A percentile compares a stretch with the other conserved stretches of the same genome.
These are phyloP conservation scores for Mongoloraphidia duomilia DNA, from an alignment of 2,888 invertebrate species.

Conservation along the genomic window DNA sequence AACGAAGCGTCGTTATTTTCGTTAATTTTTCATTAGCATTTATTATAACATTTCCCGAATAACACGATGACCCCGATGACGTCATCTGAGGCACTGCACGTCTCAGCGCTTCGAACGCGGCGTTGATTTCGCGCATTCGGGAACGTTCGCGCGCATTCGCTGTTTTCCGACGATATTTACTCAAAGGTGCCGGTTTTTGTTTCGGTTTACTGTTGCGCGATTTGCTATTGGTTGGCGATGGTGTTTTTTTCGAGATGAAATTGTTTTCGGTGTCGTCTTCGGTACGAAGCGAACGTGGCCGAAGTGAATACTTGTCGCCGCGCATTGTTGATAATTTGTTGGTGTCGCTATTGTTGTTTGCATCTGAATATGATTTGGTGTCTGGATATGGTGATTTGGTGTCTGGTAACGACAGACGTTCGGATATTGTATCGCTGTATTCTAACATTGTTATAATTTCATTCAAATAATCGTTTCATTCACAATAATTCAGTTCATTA, in stretches of 20 bases:
- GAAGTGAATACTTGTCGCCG: constrained; percentile 29
- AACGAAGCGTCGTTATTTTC: constrained; percentile 49
- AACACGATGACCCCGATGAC: constrained; percentile 29
- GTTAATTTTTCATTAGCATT: constrained; percentile 40
- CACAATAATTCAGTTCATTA: too few species aligned
- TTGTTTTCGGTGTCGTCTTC: neutral
- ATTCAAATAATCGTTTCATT: too few species aligned
- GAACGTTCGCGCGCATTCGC: constrained; percentile 52
- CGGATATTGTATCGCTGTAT: constrained; percentile 25
- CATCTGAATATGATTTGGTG: constrained; percentile 10
- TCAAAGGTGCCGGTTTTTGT: constrained; percentile 37
- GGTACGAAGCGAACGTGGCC: constrained; percentile 25
- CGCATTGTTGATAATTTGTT: constrained; percentile 16
- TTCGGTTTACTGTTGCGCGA: constrained; percentile 20
- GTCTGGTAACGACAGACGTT: constrained; percentile 24
- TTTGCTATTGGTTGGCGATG: constrained; percentile 6
- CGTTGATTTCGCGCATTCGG: constrained; percentile 54
- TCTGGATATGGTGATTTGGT: constrained; percentile 20
- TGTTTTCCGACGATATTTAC: constrained; percentile 52
- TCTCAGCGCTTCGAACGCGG: constrained; percentile 47
- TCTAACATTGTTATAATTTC: constrained; percentile 18
- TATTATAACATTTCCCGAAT: too few species aligned
- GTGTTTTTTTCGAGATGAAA: neutral
- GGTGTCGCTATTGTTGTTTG: constrained; percentile 25
- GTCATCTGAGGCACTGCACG: constrained; percentile 37